A percentile compares a stretch with the other conserved stretches of the same genome.
These are phyloP conservation scores for Troides oblongomaculatus DNA, from an alignment of 2,888 invertebrate genomes.

Conservation along the genomic window DNA sequence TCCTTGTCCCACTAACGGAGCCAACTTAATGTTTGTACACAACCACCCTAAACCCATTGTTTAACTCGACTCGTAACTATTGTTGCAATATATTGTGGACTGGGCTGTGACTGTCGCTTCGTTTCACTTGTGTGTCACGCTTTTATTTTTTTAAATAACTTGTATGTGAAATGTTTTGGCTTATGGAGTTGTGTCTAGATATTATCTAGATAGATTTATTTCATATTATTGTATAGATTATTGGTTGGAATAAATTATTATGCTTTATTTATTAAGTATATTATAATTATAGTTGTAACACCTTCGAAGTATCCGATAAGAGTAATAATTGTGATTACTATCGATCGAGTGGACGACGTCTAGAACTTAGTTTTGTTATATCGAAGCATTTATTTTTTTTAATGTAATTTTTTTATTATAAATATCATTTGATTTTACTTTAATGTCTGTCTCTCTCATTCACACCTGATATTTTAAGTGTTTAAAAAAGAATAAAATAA, in stretches of 20 bases:
- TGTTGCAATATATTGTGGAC: too few species aligned
- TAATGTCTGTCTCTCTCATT: too few species aligned
- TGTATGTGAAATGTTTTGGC: conserved; percentile 23
- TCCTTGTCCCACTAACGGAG: too few species aligned
- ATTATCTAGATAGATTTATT: neutral
- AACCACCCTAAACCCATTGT: too few species aligned
- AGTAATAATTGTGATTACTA: neutral
- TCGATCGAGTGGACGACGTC: neutral
- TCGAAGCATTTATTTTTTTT: conserved; percentile 12
- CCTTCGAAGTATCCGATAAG: neutral
- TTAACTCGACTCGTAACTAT: too few species aligned
- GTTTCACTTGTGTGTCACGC: neutral
- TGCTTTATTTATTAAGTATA: neutral
- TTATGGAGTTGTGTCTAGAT: conserved; percentile 6
- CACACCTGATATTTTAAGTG: too few species aligned
- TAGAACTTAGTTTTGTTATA: neutral
- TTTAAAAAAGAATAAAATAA: too few species aligned
- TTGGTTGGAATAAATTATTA: conserved; percentile 3
- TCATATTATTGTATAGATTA: neutral
- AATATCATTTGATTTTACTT: too few species aligned
- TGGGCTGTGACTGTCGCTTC: neutral
- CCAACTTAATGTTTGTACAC: too few species aligned
- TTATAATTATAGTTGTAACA: neutral
- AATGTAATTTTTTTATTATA: too few species aligned
- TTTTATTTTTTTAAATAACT: conserved; percentile 3